Evolutionary conservation across 1,140 invertebrate species (phyloP), one percentile per base, ranked within the genome.

Genomic region (Calycopis cecrops): DNA sequence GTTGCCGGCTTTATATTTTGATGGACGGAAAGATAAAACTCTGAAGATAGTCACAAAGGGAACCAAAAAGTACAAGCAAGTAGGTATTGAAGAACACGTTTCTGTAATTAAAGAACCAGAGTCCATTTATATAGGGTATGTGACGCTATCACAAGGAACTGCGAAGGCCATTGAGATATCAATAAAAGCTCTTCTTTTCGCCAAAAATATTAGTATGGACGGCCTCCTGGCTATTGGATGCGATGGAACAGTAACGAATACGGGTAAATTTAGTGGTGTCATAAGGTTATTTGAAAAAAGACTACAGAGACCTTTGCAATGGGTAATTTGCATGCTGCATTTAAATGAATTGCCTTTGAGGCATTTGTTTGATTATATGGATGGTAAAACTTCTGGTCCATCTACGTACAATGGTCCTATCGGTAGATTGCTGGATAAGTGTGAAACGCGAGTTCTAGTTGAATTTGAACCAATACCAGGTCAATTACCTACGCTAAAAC

Each of bases 361-460:
- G n/a, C n/a, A n/a, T n/a, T n/a, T 38, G 37, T 38, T 38, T 38
- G 10, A 10, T n/a, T 11, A 38, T n/a, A n/a, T 38, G 8, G 33
- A 37, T 35, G 48, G 48, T 9, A 16, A 10, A 9, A 50, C 48
- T 8, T 50, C 34, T 4, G 34, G 48, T 6, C 48, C 12, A 9
- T 12, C 9, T 12, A 50, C 33, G 14, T 35, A 9, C 17, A 35
- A 33, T 16, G 48, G 48, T 1, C 12, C 48, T 16, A 50, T 50
- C 16, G 48, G 48, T 14, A 37, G 35, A 50, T 6, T 2, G 10
- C 48, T 50, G 8, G 33, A 50, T 16, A 50, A 50, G 12, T 50
- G 48, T 16, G n/a, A 37, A 35, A 50, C 7, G 16, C 4, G 34
- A 14, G 18, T 34, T 0, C 16, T 37, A 7, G 10, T 16, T 35